Percentiles rank a stretch among this genome's conserved stretches.
phyloP scores from a whole-genome alignment of 2,113 vertebrate genomes.

The Gallinago jamesoni region DNA sequence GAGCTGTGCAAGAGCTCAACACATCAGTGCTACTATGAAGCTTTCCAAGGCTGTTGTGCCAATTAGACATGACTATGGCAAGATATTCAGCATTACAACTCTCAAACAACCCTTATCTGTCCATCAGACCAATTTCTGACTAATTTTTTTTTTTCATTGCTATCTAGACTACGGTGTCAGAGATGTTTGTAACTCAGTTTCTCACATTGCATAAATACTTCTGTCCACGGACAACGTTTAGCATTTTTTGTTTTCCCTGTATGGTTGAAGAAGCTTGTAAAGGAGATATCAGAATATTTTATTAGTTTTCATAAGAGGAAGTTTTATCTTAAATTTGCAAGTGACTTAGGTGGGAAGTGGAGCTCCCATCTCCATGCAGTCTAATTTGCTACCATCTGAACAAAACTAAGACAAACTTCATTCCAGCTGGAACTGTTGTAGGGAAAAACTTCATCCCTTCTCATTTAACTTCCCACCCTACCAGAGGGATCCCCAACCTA shows the following conservation, averaged over 20 bases:
- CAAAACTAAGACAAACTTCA: neutral
- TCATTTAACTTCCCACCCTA: neutral
- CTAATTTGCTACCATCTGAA: neutral
- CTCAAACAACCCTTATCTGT: neutral
- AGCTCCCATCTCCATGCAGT: neutral
- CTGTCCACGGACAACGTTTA: neutral
- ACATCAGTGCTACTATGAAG: neutral
- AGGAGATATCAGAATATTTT: neutral
- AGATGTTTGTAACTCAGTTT: neutral
- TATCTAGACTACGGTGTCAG: neutral
- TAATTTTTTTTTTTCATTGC: neutral
- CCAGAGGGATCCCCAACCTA: neutral
- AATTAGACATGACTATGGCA: neutral
- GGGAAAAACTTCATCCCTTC: neutral
- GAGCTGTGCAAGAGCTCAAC: neutral
- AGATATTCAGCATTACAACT: neutral
- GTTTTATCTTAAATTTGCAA: neutral
- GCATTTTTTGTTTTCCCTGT: accelerated
- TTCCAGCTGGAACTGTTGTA: neutral
- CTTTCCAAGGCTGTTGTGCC: neutral
- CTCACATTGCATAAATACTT: neutral
- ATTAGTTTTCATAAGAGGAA: neutral
- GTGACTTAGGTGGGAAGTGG: neutral
- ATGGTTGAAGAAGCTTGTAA: neutral
- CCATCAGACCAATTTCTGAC: neutral